Evolutionary conservation across 2,113 vertebrate genomes (phyloP).

Genomic region (Ibidorhyncha struthersii): DNA sequence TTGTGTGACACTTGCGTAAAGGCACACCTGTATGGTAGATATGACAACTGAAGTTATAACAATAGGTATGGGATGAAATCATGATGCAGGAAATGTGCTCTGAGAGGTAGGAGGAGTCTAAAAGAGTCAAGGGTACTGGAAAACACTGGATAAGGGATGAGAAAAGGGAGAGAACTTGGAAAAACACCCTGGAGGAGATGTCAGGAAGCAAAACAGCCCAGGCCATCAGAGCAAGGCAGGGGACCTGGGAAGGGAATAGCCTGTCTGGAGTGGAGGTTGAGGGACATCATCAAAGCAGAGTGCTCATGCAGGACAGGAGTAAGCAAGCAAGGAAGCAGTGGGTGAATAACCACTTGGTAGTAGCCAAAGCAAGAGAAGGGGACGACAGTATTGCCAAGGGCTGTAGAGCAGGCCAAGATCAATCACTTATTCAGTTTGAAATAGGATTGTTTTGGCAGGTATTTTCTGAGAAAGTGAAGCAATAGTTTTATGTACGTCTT

Average conservation of each 20-base stretch:
- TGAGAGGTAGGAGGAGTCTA: not conserved
- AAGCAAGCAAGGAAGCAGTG: not conserved
- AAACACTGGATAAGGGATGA: not conserved
- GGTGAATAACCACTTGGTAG: not conserved
- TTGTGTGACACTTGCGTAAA: accelerated
- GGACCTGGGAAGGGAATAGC: not conserved
- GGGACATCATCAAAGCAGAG: not conserved
- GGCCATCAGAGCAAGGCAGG: not conserved
- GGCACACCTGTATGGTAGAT: accelerated
- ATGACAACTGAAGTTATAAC: not conserved
- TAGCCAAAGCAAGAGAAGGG: not conserved
- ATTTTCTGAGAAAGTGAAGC: not conserved
- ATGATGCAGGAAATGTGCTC: not conserved
- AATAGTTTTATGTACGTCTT: not conserved
- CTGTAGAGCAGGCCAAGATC: not conserved
- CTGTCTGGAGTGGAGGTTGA: accelerated
- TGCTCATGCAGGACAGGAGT: accelerated
- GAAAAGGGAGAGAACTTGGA: not conserved
- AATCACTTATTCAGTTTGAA: not conserved
- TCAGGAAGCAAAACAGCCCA: not conserved
- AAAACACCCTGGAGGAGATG: not conserved
- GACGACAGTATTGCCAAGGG: not conserved
- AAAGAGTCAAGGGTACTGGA: not conserved
- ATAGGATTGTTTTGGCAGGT: not conserved
- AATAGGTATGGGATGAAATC: not conserved